Evolutionary conservation across 2,888 invertebrate genomes (phyloP).

Genomic region (Malacosoma neustria): DNA sequence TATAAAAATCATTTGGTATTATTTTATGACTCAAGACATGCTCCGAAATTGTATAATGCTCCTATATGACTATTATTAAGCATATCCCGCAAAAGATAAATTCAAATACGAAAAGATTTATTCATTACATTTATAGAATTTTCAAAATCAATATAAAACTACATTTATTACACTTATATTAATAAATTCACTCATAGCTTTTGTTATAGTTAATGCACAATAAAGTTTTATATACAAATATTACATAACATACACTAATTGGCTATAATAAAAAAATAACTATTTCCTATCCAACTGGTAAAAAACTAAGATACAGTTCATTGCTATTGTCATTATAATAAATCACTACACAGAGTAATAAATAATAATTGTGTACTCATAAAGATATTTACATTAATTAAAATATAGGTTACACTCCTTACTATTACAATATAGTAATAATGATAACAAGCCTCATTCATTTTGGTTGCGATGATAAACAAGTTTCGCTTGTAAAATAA

Average conservation of each 20-base stretch:
- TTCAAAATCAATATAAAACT: no score
- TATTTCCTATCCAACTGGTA: background rate
- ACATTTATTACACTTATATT: no score
- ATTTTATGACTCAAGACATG: no score
- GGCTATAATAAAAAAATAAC: background rate
- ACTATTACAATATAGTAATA: constrained; percentile 23
- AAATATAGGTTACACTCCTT: constrained; percentile 16
- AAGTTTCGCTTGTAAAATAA: constrained; percentile 11
- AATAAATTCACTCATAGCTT: no score
- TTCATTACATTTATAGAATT: no score
- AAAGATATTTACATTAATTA: constrained; percentile 23
- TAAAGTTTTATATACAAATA: background rate
- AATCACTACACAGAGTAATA: constrained; percentile 24
- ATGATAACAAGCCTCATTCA: constrained; percentile 26
- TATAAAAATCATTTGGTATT: no score
- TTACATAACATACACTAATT: background rate
- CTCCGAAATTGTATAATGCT: no score
- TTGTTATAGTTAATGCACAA: background rate
- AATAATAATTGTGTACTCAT: constrained; percentile 18
- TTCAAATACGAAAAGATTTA: no score
- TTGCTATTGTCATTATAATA: constrained; percentile 20
- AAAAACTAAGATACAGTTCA: constrained; percentile 3
- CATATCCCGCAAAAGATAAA: no score
- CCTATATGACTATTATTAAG: no score
- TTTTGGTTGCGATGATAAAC: constrained; percentile 20